Evolutionary conservation across 2,797 vertebrate genomes (phyloP), one percentile per base, ranked within the genome.

Genomic region (Oreochromis grahami): DNA sequence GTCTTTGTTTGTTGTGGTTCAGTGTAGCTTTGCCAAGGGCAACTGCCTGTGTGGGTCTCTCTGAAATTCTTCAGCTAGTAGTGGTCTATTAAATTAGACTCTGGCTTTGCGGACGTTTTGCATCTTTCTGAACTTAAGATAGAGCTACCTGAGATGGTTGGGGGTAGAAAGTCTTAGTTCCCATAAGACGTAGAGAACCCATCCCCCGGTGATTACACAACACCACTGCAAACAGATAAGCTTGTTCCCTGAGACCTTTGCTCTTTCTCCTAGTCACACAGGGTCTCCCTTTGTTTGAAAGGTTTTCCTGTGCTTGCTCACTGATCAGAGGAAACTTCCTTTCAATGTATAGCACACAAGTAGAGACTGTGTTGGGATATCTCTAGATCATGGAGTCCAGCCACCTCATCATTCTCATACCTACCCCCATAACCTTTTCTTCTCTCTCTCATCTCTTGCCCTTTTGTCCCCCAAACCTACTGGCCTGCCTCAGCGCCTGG

Each of bases 1-100:
- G 65, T 83, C 88, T 91, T 93, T 90, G 81, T 95, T 94, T 95
- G 92, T 94, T 94, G 94, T 94, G 91, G 93, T 94, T 91, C 58
- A 68, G 81, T 76, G 68, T 78, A 89, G 87, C 88, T 92, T 92
- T 93, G 84, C 93, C 93, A 93, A 92, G 85, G 89, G 90, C 88
- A 92, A 92, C 92, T 92, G 89, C 32, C 60, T 79, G 56, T 76
- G 85, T 91, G 86, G 89, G 84, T 89, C 83, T 87, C 82, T 58
- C 60, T 89, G 81, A 90, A 79, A 86, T 88, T 84, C 77, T 79
- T 88, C 29, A 51, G 60, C 74, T 80, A 83, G 87, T 87, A 80
- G 84, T 79, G 82, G 87, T 88, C 88, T 87, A 29, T 91, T 87
- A 84, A 91, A 80, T 89, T 88, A 84, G 55, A 83, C 51, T 52